These are phyloP conservation scores for Amphimedon queenslandica DNA, from an alignment of 37 sponge, comb jelly and placozoan genomes.

Conservation along the genomic window DNA sequence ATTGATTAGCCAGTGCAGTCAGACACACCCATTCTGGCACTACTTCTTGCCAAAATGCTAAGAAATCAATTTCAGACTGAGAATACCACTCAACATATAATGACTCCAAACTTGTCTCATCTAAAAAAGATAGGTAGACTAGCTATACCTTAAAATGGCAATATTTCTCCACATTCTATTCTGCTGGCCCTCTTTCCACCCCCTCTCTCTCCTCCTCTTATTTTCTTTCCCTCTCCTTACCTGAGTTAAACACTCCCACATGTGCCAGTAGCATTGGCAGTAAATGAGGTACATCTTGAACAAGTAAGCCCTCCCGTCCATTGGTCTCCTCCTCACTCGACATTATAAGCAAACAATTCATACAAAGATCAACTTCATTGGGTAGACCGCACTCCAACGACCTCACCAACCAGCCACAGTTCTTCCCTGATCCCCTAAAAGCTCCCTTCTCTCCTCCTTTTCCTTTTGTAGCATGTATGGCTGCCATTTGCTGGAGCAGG, in stretches of 20 bases:
- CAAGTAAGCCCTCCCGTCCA: neutral
- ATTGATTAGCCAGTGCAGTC: neutral
- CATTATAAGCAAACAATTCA: slow-evolving; percentile 60
- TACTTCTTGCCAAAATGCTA: slow-evolving; percentile 43
- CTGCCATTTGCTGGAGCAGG: neutral
- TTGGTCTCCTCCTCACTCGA: slow-evolving; percentile 34
- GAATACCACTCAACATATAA: slow-evolving; percentile 36
- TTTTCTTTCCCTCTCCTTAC: slow-evolving; percentile 13
- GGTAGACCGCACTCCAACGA: slow-evolving; percentile 72
- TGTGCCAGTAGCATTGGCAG: slow-evolving; percentile 65
- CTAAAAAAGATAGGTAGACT: too few species aligned
- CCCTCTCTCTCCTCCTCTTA: neutral
- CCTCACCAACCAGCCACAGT: slow-evolving; percentile 28
- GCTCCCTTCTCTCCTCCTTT: neutral
- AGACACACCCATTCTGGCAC: slow-evolving; percentile 46
- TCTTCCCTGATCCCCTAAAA: too few species aligned
- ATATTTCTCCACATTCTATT: too few species aligned
- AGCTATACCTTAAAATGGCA: too few species aligned
- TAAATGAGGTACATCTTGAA: slow-evolving; percentile 28
- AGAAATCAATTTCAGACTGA: slow-evolving; percentile 15
- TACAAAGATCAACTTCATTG: slow-evolving; percentile 82
- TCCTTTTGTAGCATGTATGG: too few species aligned
- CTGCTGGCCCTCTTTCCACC: neutral
- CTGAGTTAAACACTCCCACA: slow-evolving; percentile 55
- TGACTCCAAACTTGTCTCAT: slow-evolving; percentile 26